These are phyloP conservation scores for Ridgeia piscesae DNA, from an alignment of 1,140 invertebrate species.

Conservation along the genomic window DNA sequence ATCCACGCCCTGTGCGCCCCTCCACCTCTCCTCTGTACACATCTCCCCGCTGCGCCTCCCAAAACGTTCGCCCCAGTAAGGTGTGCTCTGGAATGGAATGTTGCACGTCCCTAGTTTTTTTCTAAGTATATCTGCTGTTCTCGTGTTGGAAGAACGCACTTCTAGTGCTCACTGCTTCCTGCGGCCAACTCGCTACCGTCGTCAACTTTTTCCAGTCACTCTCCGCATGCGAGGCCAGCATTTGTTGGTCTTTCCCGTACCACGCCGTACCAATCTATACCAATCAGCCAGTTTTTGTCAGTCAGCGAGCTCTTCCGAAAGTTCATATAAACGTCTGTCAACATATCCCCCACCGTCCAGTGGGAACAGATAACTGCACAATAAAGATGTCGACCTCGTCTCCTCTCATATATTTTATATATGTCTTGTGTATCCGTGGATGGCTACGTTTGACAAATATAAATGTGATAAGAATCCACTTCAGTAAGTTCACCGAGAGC, in stretches of 20 bases:
- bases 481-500: background rate
- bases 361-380: background rate
- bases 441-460: background rate
- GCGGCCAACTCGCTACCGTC: background rate
- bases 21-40: too few relatives aligned
- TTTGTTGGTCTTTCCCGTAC: background rate
- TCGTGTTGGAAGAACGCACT: background rate
- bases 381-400: background rate
- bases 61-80: background rate
- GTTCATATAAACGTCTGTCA: background rate
- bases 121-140: background rate
- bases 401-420: background rate
- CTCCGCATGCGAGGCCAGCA: background rate
- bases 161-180: background rate
- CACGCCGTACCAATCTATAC: background rate
- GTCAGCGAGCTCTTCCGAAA: background rate
- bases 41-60: background rate
- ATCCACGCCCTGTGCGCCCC: too few relatives aligned
- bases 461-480: background rate
- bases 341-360: background rate
- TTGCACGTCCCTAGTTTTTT: background rate
- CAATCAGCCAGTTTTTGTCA: background rate
- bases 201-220: background rate
- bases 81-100: background rate
- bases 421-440: background rate